Evolutionary conservation across 2,113 vertebrate species (phyloP).

Genomic region (Indicator maculatus): DNA sequence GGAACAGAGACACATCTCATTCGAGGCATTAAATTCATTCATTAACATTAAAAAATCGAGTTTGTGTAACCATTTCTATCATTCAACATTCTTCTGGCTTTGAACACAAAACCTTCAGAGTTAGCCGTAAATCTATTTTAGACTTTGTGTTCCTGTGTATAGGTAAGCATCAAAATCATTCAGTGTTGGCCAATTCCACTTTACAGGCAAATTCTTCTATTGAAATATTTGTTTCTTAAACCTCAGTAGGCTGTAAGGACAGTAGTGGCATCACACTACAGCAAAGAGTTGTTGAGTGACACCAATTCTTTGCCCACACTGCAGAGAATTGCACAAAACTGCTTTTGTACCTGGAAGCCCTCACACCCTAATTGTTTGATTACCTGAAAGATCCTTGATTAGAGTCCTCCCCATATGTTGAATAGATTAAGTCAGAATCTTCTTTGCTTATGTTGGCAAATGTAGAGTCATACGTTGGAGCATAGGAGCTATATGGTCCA

Average conservation of each 20-base stretch:
- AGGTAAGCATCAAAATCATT: background rate
- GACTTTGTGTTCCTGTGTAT: background rate
- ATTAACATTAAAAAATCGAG: background rate
- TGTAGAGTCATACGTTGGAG: slow-evolving; percentile 93
- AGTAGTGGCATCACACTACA: background rate
- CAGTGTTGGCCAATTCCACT: background rate
- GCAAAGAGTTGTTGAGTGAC: background rate
- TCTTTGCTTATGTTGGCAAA: slow-evolving; percentile 96
- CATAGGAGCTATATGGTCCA: slow-evolving; percentile 93
- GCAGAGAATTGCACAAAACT: accelerated
- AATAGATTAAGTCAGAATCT: slow-evolving; percentile 93
- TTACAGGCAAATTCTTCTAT: background rate
- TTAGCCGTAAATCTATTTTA: background rate
- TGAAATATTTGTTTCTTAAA: background rate
- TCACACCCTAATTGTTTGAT: background rate
- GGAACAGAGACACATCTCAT: background rate
- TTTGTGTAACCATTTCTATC: background rate
- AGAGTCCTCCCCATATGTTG: slow-evolving; percentile 89
- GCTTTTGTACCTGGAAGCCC: background rate
- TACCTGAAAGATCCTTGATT: slow-evolving; percentile 88
- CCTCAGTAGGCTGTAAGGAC: background rate
- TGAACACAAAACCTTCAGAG: background rate
- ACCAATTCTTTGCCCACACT: background rate
- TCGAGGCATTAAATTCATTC: background rate
- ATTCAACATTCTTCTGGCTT: background rate